These are phyloP conservation scores for Trichonephila clavipes DNA, from an alignment of 1,140 invertebrate species.

Conservation along the genomic window DNA sequence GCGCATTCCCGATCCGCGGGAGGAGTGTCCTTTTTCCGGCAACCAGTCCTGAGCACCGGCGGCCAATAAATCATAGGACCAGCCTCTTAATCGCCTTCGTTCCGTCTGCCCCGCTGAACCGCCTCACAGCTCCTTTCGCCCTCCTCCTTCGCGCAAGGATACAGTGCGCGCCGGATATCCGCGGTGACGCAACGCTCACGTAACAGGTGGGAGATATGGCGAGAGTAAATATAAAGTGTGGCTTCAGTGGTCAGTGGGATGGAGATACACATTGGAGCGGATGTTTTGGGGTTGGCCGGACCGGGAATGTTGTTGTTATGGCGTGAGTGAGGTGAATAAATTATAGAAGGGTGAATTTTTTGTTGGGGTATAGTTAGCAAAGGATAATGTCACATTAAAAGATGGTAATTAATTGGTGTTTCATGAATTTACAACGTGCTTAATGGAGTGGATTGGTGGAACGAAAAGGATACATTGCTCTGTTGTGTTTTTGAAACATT, in stretches of 20 bases:
- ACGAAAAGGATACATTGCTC: no score
- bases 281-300: neutral
- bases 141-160: conserved; percentile 58
- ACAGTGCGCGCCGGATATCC: conserved; percentile 69
- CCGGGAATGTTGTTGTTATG: neutral
- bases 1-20: conserved; percentile 13
- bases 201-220: conserved; percentile 54
- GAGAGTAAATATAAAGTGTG: neutral
- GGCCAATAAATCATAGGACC: conserved; percentile 70
- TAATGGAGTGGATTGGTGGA: no score
- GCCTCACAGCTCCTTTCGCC: neutral
- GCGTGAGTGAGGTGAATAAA: neutral
- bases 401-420: no score
- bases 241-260: neutral
- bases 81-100: conserved; percentile 11
- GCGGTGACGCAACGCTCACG: neutral
- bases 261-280: neutral
- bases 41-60: conserved; percentile 49
- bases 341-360: neutral
- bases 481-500: no score
- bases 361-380: neutral
- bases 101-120: neutral
- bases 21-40: conserved; percentile 50
- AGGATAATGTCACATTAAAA: no score
- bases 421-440: no score